Evolutionary conservation across 2,113 vertebrate species (phyloP).

Genomic region (Hoplias malabaricus): DNA sequence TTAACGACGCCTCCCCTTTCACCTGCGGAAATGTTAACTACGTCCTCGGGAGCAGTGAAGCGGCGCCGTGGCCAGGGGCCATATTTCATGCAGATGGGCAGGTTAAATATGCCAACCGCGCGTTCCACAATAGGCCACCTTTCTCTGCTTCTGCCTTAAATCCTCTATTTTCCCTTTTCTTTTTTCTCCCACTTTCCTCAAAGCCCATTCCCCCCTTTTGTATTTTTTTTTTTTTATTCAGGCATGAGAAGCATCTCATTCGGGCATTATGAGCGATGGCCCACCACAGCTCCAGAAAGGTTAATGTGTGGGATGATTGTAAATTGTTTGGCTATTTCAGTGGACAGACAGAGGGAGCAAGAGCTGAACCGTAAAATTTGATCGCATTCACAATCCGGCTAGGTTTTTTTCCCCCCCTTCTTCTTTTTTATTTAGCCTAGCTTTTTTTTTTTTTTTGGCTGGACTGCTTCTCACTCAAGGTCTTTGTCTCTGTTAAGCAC

Average conservation of each 20-base stretch:
- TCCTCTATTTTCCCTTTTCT: constrained; percentile 14
- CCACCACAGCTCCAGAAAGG: constrained; percentile 62
- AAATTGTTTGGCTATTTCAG: constrained; percentile 69
- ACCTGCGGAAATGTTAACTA: constrained; percentile 62
- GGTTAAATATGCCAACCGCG: constrained; percentile 49
- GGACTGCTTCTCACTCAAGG: not conserved
- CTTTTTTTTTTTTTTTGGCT: not conserved
- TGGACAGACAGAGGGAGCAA: constrained; percentile 60
- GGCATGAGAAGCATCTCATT: constrained; percentile 56
- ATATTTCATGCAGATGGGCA: constrained; percentile 56
- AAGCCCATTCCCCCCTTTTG: not conserved
- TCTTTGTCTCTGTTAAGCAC: constrained; percentile 19
- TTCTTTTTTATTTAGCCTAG: not conserved
- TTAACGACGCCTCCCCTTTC: constrained; percentile 42
- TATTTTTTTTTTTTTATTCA: constrained; percentile 55
- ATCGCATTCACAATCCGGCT: constrained; percentile 47
- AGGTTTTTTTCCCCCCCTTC: constrained; percentile 12
- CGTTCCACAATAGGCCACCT: constrained; percentile 2
- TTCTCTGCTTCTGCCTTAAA: constrained; percentile 12
- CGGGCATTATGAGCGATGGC: constrained; percentile 55
- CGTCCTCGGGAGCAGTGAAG: constrained; percentile 43
- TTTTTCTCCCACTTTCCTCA: not conserved
- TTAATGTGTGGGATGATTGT: constrained; percentile 70
- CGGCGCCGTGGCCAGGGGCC: constrained; percentile 4
- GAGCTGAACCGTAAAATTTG: constrained; percentile 66